Evolutionary conservation across 2,888 invertebrate genomes (phyloP).

Genomic region (Pyrgus malvae): DNA sequence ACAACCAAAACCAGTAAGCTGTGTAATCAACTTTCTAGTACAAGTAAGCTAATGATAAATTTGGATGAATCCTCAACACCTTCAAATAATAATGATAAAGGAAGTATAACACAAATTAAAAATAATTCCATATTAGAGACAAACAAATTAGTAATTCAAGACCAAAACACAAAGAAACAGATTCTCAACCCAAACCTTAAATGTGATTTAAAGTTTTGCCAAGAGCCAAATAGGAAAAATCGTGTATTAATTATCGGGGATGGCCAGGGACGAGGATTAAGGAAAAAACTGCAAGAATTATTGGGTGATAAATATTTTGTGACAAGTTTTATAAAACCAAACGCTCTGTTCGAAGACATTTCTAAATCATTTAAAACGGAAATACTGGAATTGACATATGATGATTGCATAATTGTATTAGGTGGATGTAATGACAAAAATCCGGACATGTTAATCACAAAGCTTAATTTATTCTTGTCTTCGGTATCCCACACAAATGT

Average conservation of each 20-base stretch:
- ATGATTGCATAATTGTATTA: conserved; percentile 3
- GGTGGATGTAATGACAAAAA: conserved; percentile 4
- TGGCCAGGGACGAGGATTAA: background rate
- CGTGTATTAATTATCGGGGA: background rate
- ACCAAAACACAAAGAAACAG: too few species aligned
- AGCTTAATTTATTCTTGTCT: background rate
- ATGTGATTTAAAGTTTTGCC: too few species aligned
- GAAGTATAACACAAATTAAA: too few species aligned
- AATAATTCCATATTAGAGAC: too few species aligned
- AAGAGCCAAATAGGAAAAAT: too few species aligned
- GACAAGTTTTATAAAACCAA: background rate
- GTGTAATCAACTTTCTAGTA: background rate
- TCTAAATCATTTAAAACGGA: background rate
- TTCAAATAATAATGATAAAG: too few species aligned
- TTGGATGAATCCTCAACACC: too few species aligned
- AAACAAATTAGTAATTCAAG: too few species aligned
- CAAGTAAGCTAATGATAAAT: too few species aligned
- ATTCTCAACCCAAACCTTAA: too few species aligned
- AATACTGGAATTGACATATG: background rate
- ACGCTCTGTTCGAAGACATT: background rate
- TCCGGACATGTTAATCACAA: background rate
- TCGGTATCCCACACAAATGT: conserved; percentile 1
- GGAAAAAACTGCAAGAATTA: background rate
- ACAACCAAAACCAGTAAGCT: background rate
- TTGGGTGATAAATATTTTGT: background rate